Evolutionary conservation across 2,888 invertebrate species (phyloP), one percentile per base, ranked within the genome.

Genomic region (Girardia tigrina): DNA sequence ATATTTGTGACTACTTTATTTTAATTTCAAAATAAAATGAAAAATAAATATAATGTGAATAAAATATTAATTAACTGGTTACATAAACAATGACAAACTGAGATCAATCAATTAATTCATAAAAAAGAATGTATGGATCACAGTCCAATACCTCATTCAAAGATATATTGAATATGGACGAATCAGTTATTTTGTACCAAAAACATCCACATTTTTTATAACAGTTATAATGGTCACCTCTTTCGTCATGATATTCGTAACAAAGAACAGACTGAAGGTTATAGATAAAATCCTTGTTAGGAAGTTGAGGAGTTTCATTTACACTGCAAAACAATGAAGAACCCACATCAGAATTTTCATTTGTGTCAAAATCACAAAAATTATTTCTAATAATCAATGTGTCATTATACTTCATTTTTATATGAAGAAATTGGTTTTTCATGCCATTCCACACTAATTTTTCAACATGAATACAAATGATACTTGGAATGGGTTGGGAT

Each of bases 81-180:
- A n/a, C n/a, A n/a, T n/a, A n/a, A n/a, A n/a, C n/a, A n/a, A n/a
- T n/a, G n/a, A n/a, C n/a, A n/a, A n/a, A n/a, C n/a, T n/a, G n/a
- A n/a, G n/a, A n/a, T n/a, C n/a, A n/a, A n/a, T n/a, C n/a, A n/a
- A n/a, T n/a, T n/a, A n/a, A n/a, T 23, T 56, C 56, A 56, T 56
- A 56, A n/a, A 56, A 56, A n/a, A 56, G 23, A 4, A 56, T 56
- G n/a, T 56, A 56, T 20, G 56, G 56, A 56, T 56, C 56, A 56
- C 56, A 20, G 6, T 56, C 56, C 56, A 56, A 56, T 12, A 56
- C 56, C 4, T 56, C 8, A 16, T n/a, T 56, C 23, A 56, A 56
- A n/a, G 56, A 8, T 12, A 56, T 23, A n/a, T 8, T 6, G n/a
- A 23, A 56, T 16, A 56, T 8, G n/a, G 56, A 56, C 4, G 56